phyloP scores from a whole-genome alignment of 2,888 invertebrate species.

The Lycaena phlaeas region DNA sequence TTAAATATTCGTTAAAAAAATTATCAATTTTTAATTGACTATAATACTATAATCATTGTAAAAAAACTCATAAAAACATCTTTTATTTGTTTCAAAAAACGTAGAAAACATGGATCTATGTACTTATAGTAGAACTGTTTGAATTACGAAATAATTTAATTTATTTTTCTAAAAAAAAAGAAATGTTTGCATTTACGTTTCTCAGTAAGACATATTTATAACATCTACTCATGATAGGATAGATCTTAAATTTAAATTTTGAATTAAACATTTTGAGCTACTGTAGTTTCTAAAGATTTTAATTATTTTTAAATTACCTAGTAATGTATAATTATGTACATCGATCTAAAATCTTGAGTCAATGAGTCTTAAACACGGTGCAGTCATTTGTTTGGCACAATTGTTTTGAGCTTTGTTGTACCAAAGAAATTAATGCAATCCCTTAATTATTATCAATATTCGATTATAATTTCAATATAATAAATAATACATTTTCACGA shows the following conservation, averaged over 20 bases:
- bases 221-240: conserved; percentile 38
- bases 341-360: conserved; percentile 50
- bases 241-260: conserved; percentile 47
- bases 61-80: background rate
- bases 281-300: conserved; percentile 49
- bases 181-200: too few relatives aligned
- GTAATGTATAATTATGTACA: conserved; percentile 62
- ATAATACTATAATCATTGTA: background rate
- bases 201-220: conserved; percentile 24
- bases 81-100: too few relatives aligned
- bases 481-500: background rate
- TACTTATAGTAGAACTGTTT: too few relatives aligned
- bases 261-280: conserved; percentile 61
- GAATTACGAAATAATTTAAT: too few relatives aligned
- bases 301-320: conserved; percentile 36
- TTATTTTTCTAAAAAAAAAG: too few relatives aligned
- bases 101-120: too few relatives aligned
- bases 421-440: conserved; percentile 15
- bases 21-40: too few relatives aligned
- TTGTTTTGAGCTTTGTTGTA: conserved; percentile 34
- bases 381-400: conserved; percentile 48
- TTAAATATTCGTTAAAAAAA: too few relatives aligned
- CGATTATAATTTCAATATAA: background rate
- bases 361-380: conserved; percentile 8
- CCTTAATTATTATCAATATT: background rate